Conservation (phyloP, 2,113 vertebrate genomes). For the Caracal caracal region DNA sequence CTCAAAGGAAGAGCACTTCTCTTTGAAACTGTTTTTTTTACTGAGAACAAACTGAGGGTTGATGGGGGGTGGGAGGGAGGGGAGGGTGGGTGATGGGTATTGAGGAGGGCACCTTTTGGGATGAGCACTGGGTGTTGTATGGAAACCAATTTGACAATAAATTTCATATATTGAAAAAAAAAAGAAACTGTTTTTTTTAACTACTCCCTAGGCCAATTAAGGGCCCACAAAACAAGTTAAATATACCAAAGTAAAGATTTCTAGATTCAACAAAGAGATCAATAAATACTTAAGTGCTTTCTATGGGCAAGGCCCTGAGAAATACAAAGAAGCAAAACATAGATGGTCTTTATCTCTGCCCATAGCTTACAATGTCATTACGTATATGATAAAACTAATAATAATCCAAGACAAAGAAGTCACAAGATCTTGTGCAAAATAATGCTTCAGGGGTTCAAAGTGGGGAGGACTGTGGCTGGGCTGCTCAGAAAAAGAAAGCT, state of each 20-base stretch:
- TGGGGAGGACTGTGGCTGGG: neutral
- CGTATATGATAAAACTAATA: neutral
- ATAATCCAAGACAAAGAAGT: neutral
- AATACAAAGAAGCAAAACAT: constrained; percentile 12
- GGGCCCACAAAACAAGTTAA: constrained; percentile 21
- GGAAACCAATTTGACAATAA: too few relatives aligned
- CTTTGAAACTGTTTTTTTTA: constrained; percentile 41
- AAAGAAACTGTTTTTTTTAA: constrained; percentile 17
- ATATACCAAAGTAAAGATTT: constrained; percentile 36
- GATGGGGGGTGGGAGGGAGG: too few relatives aligned
- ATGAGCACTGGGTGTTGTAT: too few relatives aligned
- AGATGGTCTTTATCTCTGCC: neutral
- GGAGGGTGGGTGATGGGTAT: too few relatives aligned
- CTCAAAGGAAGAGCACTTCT: neutral
- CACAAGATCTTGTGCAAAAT: neutral
- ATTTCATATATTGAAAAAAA: too few relatives aligned
- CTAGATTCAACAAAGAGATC: constrained; percentile 40
- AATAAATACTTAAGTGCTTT: neutral
- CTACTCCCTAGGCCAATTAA: neutral
- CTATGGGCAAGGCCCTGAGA: neutral
- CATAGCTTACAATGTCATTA: neutral
- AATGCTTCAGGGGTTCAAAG: neutral
- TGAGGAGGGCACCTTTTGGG: too few relatives aligned
- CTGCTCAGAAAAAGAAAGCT: neutral
- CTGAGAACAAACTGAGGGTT: too few relatives aligned